Evolutionary conservation across 2,797 vertebrate species (phyloP), one percentile per base, ranked within the genome.

Genomic region (Halcyon leucocephala): DNA sequence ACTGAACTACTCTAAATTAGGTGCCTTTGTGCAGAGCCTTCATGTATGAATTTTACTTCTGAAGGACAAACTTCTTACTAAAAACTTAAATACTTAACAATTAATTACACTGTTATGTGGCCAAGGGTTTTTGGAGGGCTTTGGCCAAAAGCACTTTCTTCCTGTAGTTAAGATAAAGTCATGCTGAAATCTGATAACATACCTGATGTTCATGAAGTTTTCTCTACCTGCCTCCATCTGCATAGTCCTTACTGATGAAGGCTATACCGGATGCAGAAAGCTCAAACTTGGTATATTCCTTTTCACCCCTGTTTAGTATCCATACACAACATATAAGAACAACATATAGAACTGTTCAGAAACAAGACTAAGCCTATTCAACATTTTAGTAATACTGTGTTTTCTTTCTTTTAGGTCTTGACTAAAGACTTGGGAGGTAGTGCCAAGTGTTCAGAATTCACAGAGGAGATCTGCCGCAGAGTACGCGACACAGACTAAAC

Each of bases 371-470:
- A 21, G 21, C 29, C 37, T 24, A 8, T 49, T 8, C 77, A 29
- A 51, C 20, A 8, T 7, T 33, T 48, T 25, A 57, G 19, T 77
- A 66, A 89, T 29, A 5, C 4, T 20, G 7, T 66, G 39, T 76
- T 35, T 37, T 83, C 58, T 76, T 62, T 70, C 65, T 64, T 67
- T 90, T 92, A 99, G 99, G 97, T 98, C 93, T 96, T 99, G 82
- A 99, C 99, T 13, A 99, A 99, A 98, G 99, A 99, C 92, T 98
- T 99, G 94, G 99, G 99, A 94, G 99, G 99, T 88, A 99, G 98
- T 16, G 96, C 99, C 4, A 99, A 99, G 94, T 99, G 99, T 91
- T 99, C 99, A 0, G 99, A 99, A 90, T 99, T 99, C 97, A 99
- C 99, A 33, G 97, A 98, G 17, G 99, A 99, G 83, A 99, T 99